Base-by-base conservation (phyloP, 2,888 invertebrate genomes). In the Abrostola tripartita region DNA sequence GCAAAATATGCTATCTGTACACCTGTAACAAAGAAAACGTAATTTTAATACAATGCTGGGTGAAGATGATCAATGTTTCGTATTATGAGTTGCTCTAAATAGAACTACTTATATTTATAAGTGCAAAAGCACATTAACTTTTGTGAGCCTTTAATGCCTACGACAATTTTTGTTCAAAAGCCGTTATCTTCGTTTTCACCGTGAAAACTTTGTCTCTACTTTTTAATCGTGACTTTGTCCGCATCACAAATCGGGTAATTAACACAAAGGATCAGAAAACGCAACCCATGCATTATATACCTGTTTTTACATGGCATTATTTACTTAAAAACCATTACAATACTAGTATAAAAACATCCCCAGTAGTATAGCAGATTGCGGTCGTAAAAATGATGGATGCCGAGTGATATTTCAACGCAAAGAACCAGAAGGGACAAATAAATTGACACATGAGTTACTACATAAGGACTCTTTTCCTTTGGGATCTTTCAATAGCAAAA, bases 1-100 rank as follows among this genome's bases (percentile, higher is more conserved):
- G 97, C 97, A 81, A 96, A 95, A 91, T 97, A 97, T 76, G 97
- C 97, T 91, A 97, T 97, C 95, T 97, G 97, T 84, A 97, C 97
- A 92, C 97, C 97, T 97, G 96, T 53, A 96, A 96, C 91, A 90
- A 93, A 79, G 76, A 74, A 83, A 73, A 36, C 50, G n/a, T 8
- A n/a, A 6, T 14, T 60, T 62, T 53, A 79, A 12, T 47, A 49
- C 11, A 40, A 51, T 14, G 6, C n/a, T 36, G 8, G 1, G 9
- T 9, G 36, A 37, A 57, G 50, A 41, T 37, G 24, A 49, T 40
- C 11, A n/a, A 36, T 36, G 9, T 41, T 35, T 41, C 12, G 42
- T 54, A 36, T 12, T 47, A 24, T 24, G 5, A 5, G 24, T 47
- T 5, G 42, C 42, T 42, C 6, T 42, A 42, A 4, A 42, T 42